Base-by-base conservation (phyloP, 2,113 vertebrate species). In the Chauna torquata region DNA sequence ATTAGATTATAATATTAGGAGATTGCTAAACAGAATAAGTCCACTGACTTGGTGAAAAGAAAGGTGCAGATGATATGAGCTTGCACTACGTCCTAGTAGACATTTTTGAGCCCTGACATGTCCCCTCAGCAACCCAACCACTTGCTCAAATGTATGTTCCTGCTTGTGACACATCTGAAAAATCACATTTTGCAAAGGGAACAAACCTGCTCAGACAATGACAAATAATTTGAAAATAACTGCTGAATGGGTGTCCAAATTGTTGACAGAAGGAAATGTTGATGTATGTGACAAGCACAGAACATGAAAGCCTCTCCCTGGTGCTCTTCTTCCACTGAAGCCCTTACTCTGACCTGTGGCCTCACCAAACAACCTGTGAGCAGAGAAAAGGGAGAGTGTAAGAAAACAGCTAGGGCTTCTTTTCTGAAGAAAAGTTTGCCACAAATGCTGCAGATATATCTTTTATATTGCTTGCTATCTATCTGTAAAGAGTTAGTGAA, bases 221-320 rank as follows among this genome's bases (percentile, higher is more conserved):
- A 93, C 68, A 86, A 96, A 76, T 66, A 81, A 40, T 84, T 92
- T 89, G 70, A 91, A 96, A 97, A 97, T 74, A 96, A 40, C 59
- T 70, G 32, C 86, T 77, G 82, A 57, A 47, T 0, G 0, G 32
- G 71, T 88, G 88, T 95, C 44, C 1, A 4, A 83, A 75, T 5
- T 92, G 82, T 83, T 96, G 94, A 90, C 94, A 96, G 94, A 86
- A 82, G 92, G 27, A 94, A 91, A 96, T 61, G 42, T 88, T 88
- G 52, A 40, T 88, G 58, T 68, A 57, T 93, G 72, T 84, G 88
- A 64, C 0, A 1, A 91, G 32, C 16, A 84, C 11, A 24, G 88
- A 82, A 90, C 94, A 92, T 94, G 45, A 97, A 96, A 97, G 79
- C 16, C 16, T n/a, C 90, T 94, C 68, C 23, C 72, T 81, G 23